Evolutionary conservation across 2,113 vertebrate species (phyloP).

Genomic region (Isurus oxyrinchus): DNA sequence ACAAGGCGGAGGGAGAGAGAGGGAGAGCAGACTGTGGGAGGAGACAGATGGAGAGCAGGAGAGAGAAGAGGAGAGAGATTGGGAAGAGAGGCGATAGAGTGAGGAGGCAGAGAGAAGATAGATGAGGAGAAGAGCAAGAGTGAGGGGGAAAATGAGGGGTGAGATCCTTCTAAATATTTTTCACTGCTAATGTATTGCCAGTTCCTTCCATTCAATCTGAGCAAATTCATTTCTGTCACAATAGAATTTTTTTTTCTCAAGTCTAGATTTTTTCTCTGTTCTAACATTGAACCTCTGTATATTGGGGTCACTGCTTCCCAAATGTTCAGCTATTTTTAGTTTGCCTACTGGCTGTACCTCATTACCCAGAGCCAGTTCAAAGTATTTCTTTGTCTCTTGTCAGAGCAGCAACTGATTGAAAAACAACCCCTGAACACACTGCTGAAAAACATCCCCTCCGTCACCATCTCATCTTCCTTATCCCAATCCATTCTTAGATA

Average conservation of each 20-base stretch:
- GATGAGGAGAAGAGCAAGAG: background rate
- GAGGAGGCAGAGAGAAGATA: background rate
- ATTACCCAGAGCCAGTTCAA: constrained; percentile 16
- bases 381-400: background rate
- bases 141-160: background rate
- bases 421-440: background rate
- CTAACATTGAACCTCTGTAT: background rate
- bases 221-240: background rate
- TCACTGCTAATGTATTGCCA: background rate
- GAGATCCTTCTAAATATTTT: background rate
- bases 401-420: constrained; percentile 1
- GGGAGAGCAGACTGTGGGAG: background rate
- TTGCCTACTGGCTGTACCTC: constrained; percentile 6
- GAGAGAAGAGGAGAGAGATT: background rate
- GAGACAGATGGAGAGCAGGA: background rate
- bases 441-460: background rate
- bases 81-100: background rate
- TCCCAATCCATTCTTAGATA: constrained; percentile 13
- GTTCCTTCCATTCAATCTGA: background rate
- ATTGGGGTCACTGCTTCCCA: background rate
- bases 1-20: background rate
- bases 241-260: background rate
- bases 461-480: background rate
- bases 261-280: background rate
- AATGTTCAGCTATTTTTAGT: constrained; percentile 8